Evolutionary conservation across 2,888 invertebrate species (phyloP).

Genomic region (Formica aserva): DNA sequence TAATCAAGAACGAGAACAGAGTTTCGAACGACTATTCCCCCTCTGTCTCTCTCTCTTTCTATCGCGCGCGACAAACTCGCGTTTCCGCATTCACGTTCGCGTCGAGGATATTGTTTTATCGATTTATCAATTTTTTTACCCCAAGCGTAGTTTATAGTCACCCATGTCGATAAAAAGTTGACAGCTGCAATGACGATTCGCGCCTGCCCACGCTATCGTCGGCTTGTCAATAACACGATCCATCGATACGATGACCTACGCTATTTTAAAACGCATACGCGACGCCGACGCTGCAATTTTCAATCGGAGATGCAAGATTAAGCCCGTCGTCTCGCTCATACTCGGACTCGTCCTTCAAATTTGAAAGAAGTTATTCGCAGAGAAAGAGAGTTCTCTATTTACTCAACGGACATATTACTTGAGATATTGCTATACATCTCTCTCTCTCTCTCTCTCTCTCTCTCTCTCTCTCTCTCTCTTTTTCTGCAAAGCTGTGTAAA

Average conservation of each 20-base stretch:
- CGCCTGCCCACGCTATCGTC: neutral
- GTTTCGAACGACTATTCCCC: neutral
- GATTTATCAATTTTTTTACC: constrained; percentile 9
- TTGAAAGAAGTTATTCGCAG: neutral
- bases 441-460: too few relatives aligned
- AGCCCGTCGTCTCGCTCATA: neutral
- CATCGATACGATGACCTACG: constrained; percentile 15
- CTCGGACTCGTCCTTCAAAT: neutral
- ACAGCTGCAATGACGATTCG: constrained; percentile 8
- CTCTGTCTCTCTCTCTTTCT: neutral
- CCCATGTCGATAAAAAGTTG: constrained; percentile 8
- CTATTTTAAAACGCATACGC: constrained; percentile 12
- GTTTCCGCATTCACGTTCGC: neutral
- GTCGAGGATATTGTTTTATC: neutral
- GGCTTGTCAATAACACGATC: constrained; percentile 26
- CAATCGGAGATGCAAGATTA: neutral
- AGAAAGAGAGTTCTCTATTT: neutral
- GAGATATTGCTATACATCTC: neutral
- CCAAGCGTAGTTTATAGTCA: neutral
- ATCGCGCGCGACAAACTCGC: neutral
- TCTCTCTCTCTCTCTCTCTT: neutral
- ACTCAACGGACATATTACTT: neutral
- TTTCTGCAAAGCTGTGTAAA: neutral
- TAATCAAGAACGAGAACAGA: neutral
- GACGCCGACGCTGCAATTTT: neutral